Evolutionary conservation across 2,113 vertebrate species (phyloP).

Genomic region (Lepus americanus): DNA sequence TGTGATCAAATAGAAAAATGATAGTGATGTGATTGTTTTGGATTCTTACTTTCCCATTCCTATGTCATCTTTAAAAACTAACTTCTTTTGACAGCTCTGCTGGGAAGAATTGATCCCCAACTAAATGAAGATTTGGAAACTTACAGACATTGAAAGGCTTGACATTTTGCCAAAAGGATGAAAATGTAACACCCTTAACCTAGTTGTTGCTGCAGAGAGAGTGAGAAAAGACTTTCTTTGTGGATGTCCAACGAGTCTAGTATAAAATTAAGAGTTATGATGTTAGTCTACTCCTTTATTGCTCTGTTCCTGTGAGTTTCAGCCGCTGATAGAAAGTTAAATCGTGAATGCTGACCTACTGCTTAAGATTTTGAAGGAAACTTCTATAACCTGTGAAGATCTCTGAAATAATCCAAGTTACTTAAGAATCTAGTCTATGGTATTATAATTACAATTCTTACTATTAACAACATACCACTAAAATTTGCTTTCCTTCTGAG

Average conservation of each 20-base stretch:
- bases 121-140: constrained; percentile 22
- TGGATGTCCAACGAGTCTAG: neutral
- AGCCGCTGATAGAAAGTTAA: constrained; percentile 5
- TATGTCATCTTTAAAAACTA: constrained; percentile 43
- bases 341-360: neutral
- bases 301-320: neutral
- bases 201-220: neutral
- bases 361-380: constrained; percentile 18
- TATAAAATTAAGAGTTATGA: neutral
- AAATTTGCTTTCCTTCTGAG: neutral
- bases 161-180: constrained; percentile 26
- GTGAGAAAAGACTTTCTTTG: neutral
- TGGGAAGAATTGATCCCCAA: constrained; percentile 26
- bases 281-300: neutral
- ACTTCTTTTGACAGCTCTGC: constrained; percentile 43
- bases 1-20: constrained; percentile 1
- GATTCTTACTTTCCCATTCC: neutral
- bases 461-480: neutral
- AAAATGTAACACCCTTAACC: neutral
- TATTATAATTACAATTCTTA: neutral
- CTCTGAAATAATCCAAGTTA: neutral
- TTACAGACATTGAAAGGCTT: neutral
- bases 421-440: neutral
- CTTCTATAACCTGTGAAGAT: neutral
- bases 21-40: constrained; percentile 15